Evolutionary conservation across 2,888 invertebrate genomes (phyloP).

Genomic region (Fragum fragum): DNA sequence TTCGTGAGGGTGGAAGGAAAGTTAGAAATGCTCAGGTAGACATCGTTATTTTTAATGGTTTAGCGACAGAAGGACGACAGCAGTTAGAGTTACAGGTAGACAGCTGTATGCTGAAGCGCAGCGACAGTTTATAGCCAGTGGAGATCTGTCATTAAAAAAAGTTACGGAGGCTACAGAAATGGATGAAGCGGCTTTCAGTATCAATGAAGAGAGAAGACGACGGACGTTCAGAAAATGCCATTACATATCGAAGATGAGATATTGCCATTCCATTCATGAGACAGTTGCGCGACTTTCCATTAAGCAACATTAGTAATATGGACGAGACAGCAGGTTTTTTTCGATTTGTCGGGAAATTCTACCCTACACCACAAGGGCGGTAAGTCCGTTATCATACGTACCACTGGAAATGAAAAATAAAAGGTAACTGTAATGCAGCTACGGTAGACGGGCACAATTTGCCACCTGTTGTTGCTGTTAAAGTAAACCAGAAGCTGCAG

Average conservation of each 20-base stretch:
- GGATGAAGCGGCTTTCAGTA: slow-evolving; percentile 33
- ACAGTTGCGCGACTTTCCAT: not conserved
- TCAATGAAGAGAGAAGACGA: slow-evolving; percentile 31
- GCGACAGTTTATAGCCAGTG: slow-evolving; percentile 12
- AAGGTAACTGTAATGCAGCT: slow-evolving; percentile 35
- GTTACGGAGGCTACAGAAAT: slow-evolving; percentile 30
- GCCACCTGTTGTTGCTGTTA: slow-evolving; percentile 31
- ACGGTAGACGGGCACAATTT: slow-evolving; percentile 37
- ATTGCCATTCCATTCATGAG: slow-evolving; percentile 23
- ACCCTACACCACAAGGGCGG: slow-evolving; percentile 28
- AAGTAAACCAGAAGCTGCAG: slow-evolving; percentile 18
- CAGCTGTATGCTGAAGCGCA: slow-evolving; percentile 27
- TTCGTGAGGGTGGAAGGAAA: not conserved
- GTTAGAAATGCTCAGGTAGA: slow-evolving; percentile 4
- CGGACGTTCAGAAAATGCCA: slow-evolving; percentile 32
- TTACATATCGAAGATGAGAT: slow-evolving; percentile 28
- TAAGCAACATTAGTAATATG: slow-evolving; percentile 22
- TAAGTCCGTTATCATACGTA: slow-evolving; percentile 33
- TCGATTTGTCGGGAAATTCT: slow-evolving; percentile 45
- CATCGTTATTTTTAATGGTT: slow-evolving; percentile 38
- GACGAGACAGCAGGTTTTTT: slow-evolving; percentile 30
- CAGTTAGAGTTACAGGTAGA: slow-evolving; percentile 32
- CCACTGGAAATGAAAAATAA: slow-evolving; percentile 42
- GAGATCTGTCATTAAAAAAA: slow-evolving; percentile 27
- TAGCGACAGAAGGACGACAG: slow-evolving; percentile 10